Evolutionary conservation across 1,140 invertebrate species (phyloP).

Genomic region (Meloidogyne chitwoodi): DNA sequence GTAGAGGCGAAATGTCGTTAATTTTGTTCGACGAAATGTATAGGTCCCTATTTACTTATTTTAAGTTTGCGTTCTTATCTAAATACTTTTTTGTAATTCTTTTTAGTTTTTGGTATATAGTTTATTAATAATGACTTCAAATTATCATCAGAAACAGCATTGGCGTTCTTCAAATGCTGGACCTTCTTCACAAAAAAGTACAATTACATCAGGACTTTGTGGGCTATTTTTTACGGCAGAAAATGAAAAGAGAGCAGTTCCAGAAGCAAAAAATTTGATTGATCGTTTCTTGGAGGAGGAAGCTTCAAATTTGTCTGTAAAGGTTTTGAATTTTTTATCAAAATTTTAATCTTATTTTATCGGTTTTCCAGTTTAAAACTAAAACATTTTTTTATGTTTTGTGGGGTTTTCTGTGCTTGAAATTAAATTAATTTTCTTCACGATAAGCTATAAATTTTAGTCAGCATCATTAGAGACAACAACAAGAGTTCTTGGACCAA

Average conservation of each 20-base stretch:
- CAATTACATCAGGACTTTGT: conserved; percentile 1
- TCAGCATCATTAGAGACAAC: background rate
- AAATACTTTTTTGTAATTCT: too few species aligned
- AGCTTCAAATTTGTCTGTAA: background rate
- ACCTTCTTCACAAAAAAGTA: background rate
- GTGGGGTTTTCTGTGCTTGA: background rate
- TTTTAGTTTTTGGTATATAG: too few species aligned
- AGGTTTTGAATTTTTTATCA: background rate
- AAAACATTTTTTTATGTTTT: too few species aligned
- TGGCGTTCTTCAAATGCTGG: background rate
- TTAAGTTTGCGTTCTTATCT: too few species aligned
- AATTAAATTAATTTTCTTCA: too few species aligned
- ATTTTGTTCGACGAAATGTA: too few species aligned
- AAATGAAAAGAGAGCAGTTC: conserved; percentile 11
- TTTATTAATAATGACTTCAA: background rate
- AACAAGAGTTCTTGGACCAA: background rate
- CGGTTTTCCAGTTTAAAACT: too few species aligned
- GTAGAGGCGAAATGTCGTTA: too few species aligned
- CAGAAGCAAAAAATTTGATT: conserved; percentile 16
- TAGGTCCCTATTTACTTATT: too few species aligned
- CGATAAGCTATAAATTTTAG: background rate
- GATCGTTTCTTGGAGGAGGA: background rate
- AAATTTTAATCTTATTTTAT: background rate
- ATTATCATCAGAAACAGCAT: background rate
- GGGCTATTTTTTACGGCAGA: conserved; percentile 16